Percentiles rank a stretch among this genome's conserved stretches.
Conservation (phyloP, 2,797 vertebrate species). For the Fratercula arctica region DNA sequence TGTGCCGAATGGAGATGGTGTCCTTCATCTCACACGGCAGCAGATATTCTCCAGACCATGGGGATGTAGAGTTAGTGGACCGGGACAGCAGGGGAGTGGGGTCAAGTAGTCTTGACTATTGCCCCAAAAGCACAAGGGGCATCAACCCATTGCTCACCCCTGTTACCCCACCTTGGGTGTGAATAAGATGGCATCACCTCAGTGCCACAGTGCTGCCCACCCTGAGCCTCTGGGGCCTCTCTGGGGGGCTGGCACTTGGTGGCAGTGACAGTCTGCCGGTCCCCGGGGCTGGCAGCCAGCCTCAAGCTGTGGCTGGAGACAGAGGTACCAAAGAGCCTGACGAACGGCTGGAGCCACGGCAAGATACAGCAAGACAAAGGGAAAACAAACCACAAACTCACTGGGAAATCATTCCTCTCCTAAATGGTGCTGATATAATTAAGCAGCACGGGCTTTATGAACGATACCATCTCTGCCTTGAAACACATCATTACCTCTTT, state of each 20-base stretch:
- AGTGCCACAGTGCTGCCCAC: background rate
- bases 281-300: background rate
- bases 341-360: background rate
- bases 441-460: slow-evolving; percentile 50
- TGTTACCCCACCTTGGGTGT: background rate
- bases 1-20: background rate
- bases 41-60: background rate
- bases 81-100: background rate
- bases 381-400: slow-evolving; percentile 39
- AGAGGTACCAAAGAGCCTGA: background rate
- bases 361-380: background rate
- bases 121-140: background rate
- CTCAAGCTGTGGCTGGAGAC: background rate
- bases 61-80: background rate
- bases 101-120: background rate
- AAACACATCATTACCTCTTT: slow-evolving; percentile 58
- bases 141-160: background rate
- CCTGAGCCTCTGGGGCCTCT: background rate
- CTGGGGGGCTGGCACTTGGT: background rate
- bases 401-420: slow-evolving; percentile 43
- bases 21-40: background rate
- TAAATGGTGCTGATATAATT: slow-evolving; percentile 47
- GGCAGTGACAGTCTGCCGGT: background rate
- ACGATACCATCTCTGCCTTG: slow-evolving; percentile 47
- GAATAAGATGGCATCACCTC: background rate